Evolutionary conservation across 1,140 invertebrate species (phyloP), one percentile per base, ranked within the genome.

Genomic region (Phthorimaea operculella): DNA sequence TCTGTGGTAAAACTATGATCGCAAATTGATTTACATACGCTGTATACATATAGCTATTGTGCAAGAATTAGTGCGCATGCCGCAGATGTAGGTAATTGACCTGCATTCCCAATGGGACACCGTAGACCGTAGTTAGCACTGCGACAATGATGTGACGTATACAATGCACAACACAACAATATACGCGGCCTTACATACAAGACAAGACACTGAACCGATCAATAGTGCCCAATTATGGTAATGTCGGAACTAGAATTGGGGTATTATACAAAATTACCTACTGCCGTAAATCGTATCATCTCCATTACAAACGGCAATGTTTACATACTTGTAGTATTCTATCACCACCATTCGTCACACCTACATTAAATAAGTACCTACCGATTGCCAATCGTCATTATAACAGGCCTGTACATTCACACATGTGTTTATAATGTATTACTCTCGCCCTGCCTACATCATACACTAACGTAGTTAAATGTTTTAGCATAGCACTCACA

Each of bases 101-200:
- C 76, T 64, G 77, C 64, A 82, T 79, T 81, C 73, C 76, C 77
- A 74, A 77, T 72, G 71, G 69, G 70, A 66, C 64, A 74, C 75
- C 74, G 73, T 58, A 72, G 72, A 74, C 75, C 74, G 73, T 58
- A 72, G 72, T 79, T 72, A 71, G 63, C 63, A 70, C 59, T 70
- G 68, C 73, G 70, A 68, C 72, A 62, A 63, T 79, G 76, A 79
- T 80, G 77, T 76, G 74, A 74, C n/a, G n/a, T 79, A 72, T 66
- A 60, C 58, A 60, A 62, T 71, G 59, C 18, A 49, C 14, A 45
- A 45, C 16, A 2, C 44, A 14, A 47, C 36, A 39, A 39, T 39
- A 1, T 39, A 28, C 21, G 69, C 62, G 62, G 62, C 59, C 59
- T 70, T 70, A 72, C 63, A 74, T 70, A 69, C 60, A 64, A 67